Conservation (phyloP, 2,113 vertebrate genomes). For the Beaufortia kweichowensis region DNA sequence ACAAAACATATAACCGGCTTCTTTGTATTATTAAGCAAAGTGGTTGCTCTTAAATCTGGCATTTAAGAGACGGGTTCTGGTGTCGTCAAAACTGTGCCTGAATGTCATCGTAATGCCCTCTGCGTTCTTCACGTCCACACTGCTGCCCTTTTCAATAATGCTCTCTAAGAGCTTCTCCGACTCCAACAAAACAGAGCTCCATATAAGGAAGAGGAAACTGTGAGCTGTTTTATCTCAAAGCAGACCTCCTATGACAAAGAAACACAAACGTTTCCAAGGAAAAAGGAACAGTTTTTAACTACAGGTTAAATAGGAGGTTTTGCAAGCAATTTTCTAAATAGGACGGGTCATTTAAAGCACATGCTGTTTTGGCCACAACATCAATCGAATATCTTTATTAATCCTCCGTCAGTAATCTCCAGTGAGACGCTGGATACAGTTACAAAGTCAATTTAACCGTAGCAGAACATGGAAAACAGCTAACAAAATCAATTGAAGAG, state of each 20-base stretch:
- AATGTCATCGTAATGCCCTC: slow-evolving; percentile 21
- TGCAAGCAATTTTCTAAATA: neutral
- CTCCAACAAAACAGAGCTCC: slow-evolving; percentile 34
- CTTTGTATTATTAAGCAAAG: too few relatives aligned
- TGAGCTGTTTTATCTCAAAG: slow-evolving; percentile 42
- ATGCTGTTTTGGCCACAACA: slow-evolving; percentile 25
- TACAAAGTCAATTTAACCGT: slow-evolving; percentile 8
- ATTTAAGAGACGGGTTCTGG: neutral
- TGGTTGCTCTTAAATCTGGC: neutral
- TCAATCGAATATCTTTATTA: slow-evolving; percentile 40
- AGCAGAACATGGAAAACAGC: neutral
- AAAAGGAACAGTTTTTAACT: neutral
- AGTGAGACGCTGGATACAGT: slow-evolving; percentile 3
- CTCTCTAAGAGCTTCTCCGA: slow-evolving; percentile 22
- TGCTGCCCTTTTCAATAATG: slow-evolving; percentile 34
- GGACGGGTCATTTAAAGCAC: neutral
- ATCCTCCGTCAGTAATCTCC: slow-evolving; percentile 24
- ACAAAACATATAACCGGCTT: too few relatives aligned
- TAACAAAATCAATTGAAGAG: neutral
- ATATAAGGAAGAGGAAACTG: slow-evolving; percentile 53
- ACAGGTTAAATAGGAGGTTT: neutral
- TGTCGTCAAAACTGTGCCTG: too few relatives aligned
- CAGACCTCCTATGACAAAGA: neutral
- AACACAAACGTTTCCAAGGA: neutral
- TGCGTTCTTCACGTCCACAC: slow-evolving; percentile 24